Evolutionary conservation across 2,113 vertebrate genomes (phyloP), one percentile per base, ranked within the genome.

Genomic region (Mellivora capensis): DNA sequence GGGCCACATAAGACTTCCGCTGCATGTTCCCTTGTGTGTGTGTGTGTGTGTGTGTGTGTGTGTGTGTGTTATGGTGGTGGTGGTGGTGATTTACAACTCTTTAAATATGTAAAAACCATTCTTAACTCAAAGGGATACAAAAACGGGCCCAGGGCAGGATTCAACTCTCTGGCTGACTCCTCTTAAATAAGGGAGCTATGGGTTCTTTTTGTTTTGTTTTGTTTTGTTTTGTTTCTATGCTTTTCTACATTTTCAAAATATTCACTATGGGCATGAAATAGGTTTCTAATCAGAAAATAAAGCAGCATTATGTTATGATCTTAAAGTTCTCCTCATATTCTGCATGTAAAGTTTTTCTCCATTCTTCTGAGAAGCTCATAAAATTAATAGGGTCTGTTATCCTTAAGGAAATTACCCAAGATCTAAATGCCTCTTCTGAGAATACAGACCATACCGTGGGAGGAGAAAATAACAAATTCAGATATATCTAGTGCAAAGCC

Each of bases 231-330:
- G 42, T 15, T 79, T 87, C 29, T 44, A 39, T 52, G 25, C 14
- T 94, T 96, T 82, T 61, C 44, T 87, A 59, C 27, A 31, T 87
- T 95, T 94, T 90, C 8, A 90, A 76, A 94, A 90, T 57, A 87
- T 61, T 76, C 7, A 87, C 23, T 62, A 20, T 87, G 57, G 1
- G 31, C n/a, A 87, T 42, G 3, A 39, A 61, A 54, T 59, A 42
- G 25, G 61, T 64, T 88, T 94, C n/a, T 71, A 77, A 77, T 20
- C 11, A 2, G 34, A 85, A 88, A 81, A 64, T 42, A 81, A 91
- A 96, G 72, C 18, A 34, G 74, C 10, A 57, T 57, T 82, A n/a
- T 31, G 6, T 52, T 62, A 31, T 44, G 21, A 13, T 37, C 34
- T 52, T 64, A 71, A 79, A 91, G 21, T 49, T 34, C 2, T 13